Conservation (phyloP, 2,113 vertebrate species). For the Argyrosomus japonicus region DNA sequence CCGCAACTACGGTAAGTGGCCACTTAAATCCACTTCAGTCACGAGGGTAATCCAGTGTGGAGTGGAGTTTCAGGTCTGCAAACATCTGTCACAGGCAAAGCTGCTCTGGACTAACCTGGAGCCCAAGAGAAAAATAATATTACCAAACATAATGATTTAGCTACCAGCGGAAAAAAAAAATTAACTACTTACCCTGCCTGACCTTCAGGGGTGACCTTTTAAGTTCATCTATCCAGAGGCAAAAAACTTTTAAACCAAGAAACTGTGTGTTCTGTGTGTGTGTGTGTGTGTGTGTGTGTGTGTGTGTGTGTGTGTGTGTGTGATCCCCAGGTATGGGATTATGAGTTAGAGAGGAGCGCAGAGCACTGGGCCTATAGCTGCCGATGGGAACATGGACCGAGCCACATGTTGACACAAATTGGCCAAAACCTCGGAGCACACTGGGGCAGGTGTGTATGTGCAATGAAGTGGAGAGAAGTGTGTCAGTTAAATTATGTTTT, state of each 20-base stretch:
- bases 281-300: constrained; percentile 34
- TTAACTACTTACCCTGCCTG: neutral
- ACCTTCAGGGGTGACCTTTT: neutral
- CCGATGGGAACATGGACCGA: constrained; percentile 96
- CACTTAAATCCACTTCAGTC: constrained; percentile 37
- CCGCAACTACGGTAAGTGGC: constrained; percentile 35
- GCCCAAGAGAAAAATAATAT: constrained; percentile 8
- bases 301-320: constrained; percentile 37
- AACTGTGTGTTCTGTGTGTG: neutral
- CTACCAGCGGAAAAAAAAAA: neutral
- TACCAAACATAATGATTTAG: neutral
- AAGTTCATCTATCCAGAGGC: neutral
- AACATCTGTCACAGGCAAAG: constrained; percentile 17
- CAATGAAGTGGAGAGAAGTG: neutral
- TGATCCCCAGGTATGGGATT: constrained; percentile 90
- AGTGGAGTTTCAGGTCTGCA: constrained; percentile 24
- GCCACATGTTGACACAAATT: constrained; percentile 93
- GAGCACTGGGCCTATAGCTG: constrained; percentile 94
- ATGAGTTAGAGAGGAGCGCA: constrained; percentile 94
- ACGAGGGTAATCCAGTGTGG: constrained; percentile 16
- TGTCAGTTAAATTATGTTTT: neutral
- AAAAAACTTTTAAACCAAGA: neutral
- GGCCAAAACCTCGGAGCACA: constrained; percentile 97
- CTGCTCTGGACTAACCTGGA: constrained; percentile 13
- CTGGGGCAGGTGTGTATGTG: constrained; percentile 92